A percentile compares a stretch with the other conserved stretches of the same genome.
Conservation (phyloP, 2,113 vertebrate species). For the Macrotus californicus region DNA sequence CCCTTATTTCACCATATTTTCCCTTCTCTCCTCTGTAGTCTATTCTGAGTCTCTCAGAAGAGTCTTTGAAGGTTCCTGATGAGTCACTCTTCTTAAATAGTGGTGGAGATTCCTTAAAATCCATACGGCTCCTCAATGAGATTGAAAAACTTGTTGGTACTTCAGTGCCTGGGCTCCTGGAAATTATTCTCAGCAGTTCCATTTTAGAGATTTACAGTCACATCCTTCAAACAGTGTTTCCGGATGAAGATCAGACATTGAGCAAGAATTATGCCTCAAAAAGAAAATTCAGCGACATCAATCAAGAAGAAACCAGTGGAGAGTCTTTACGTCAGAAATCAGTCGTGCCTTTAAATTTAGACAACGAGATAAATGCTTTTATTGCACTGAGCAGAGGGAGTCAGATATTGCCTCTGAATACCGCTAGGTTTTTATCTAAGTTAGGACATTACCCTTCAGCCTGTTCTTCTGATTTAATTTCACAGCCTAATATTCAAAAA, state of each 20-base stretch:
- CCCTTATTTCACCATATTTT: neutral
- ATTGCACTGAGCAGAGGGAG: constrained; percentile 78
- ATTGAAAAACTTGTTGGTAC: constrained; percentile 81
- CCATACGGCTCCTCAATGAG: constrained; percentile 83
- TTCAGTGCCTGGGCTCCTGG: constrained; percentile 84
- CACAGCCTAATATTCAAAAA: constrained; percentile 9
- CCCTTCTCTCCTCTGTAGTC: constrained; percentile 78
- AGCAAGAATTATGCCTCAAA: constrained; percentile 51
- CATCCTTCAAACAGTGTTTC: constrained; percentile 65
- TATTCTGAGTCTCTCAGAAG: constrained; percentile 79
- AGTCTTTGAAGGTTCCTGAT: constrained; percentile 72
- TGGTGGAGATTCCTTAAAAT: constrained; percentile 94
- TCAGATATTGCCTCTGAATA: constrained; percentile 46
- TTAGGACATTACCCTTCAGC: neutral
- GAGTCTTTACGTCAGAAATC: constrained; percentile 55
- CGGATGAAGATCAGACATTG: constrained; percentile 37
- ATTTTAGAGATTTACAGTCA: constrained; percentile 84
- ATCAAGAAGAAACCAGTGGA: constrained; percentile 43
- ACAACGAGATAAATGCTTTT: constrained; percentile 40
- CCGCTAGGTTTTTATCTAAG: neutral
- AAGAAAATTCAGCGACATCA: constrained; percentile 65
- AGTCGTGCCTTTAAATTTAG: neutral
- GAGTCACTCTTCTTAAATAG: constrained; percentile 87
- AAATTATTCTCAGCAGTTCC: constrained; percentile 85
- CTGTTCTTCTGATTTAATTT: neutral